Percentiles rank a stretch among this genome's conserved stretches.
phyloP scores from a whole-genome alignment of 2,888 invertebrate genomes.

The Cheiracanthium punctorium region DNA sequence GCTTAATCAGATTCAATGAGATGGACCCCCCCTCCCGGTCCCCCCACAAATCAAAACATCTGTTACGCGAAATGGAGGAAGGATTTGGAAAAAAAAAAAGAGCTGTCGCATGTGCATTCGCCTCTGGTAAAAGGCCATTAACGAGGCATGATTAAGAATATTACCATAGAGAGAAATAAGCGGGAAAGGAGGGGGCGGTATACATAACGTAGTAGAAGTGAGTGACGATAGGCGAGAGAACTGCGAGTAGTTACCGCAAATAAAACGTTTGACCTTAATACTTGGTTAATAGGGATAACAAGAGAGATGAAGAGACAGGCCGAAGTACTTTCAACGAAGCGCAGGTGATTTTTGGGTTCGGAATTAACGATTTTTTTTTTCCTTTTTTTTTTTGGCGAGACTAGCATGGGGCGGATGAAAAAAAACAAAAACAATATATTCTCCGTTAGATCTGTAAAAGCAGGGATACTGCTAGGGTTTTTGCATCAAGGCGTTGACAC shows the following conservation, averaged over 20 bases:
- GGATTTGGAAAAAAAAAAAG: neutral
- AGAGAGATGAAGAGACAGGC: neutral
- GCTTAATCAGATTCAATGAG: neutral
- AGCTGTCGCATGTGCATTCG: neutral
- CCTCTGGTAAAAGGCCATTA: neutral
- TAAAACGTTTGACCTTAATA: slow-evolving; percentile 50
- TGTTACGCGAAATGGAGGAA: neutral
- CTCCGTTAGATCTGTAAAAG: too few species aligned
- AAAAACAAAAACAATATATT: too few species aligned
- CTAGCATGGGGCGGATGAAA: too few species aligned
- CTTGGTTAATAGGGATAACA: neutral
- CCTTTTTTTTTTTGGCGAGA: too few species aligned
- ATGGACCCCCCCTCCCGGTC: neutral
- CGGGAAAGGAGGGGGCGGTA: neutral
- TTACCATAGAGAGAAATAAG: slow-evolving; percentile 19
- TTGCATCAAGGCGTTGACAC: too few species aligned
- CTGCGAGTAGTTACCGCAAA: slow-evolving; percentile 27
- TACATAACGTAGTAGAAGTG: neutral
- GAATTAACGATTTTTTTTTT: neutral
- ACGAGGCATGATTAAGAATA: slow-evolving; percentile 1
- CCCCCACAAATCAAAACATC: neutral
- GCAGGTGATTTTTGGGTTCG: slow-evolving; percentile 29
- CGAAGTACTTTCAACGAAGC: neutral
- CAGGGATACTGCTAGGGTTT: too few species aligned
- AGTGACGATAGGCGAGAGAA: slow-evolving; percentile 37